These are phyloP conservation scores for Tenthredo mesomela DNA, from an alignment of 2,888 invertebrate genomes.

Conservation along the genomic window DNA sequence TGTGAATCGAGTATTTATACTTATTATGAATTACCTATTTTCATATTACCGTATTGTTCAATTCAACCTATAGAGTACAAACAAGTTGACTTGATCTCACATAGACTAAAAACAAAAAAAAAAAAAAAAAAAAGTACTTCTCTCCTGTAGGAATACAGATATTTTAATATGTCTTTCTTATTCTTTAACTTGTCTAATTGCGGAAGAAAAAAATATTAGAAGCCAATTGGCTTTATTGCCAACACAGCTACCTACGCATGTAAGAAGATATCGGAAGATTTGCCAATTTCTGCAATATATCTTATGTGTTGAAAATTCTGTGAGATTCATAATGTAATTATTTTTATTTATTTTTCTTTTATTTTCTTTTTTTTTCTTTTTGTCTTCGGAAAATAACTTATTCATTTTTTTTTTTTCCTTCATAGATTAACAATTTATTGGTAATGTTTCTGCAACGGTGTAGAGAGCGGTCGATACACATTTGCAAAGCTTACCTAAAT, in stretches of 20 bases:
- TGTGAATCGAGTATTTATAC: slow-evolving; percentile 52
- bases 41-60: slow-evolving; percentile 58
- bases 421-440: slow-evolving; percentile 45
- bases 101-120: slow-evolving; percentile 60
- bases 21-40: slow-evolving; percentile 49
- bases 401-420: slow-evolving; percentile 44
- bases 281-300: background rate
- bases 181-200: slow-evolving; percentile 51
- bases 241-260: background rate
- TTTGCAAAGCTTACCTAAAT: slow-evolving; percentile 44
- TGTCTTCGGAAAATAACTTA: slow-evolving; percentile 39
- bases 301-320: slow-evolving; percentile 23
- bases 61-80: slow-evolving; percentile 72
- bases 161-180: slow-evolving; percentile 49
- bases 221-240: slow-evolving; percentile 22
- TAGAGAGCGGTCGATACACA: slow-evolving; percentile 53
- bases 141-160: slow-evolving; percentile 45
- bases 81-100: slow-evolving; percentile 71
- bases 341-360: background rate
- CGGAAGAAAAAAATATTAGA: slow-evolving; percentile 53
- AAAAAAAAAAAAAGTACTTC: slow-evolving; percentile 46
- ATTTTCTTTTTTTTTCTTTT: background rate
- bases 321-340: slow-evolving; percentile 19
- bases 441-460: slow-evolving; percentile 45
- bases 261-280: background rate